Conservation (phyloP, 2,888 invertebrate genomes). For the Pheosia tremula region DNA sequence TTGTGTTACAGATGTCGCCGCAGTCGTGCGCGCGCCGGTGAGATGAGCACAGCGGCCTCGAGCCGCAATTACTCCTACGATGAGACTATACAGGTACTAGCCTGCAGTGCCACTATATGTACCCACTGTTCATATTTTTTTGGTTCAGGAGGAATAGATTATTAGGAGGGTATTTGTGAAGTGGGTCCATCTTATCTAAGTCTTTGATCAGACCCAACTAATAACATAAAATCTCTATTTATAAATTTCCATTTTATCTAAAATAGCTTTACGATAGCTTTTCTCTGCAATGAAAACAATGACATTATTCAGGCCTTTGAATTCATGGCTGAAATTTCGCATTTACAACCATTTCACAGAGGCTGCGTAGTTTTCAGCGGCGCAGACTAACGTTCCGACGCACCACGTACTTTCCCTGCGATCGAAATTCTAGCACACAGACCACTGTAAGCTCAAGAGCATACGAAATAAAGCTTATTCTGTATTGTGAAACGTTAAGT, state of each 20-base stretch:
- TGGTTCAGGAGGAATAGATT: too few species aligned
- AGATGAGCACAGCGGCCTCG: conserved; percentile 70
- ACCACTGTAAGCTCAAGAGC: conserved; percentile 37
- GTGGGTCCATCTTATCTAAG: too few species aligned
- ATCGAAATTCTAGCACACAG: conserved; percentile 50
- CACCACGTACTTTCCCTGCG: conserved; percentile 49
- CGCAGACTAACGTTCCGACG: conserved; percentile 46
- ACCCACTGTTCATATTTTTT: too few species aligned
- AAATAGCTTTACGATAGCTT: not conserved
- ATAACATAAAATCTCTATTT: too few species aligned
- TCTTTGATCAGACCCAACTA: too few species aligned
- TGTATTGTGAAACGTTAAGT: conserved; percentile 39
- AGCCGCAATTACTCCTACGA: conserved; percentile 75
- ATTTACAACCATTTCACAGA: conserved; percentile 58
- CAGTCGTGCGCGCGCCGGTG: conserved; percentile 65
- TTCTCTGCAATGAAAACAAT: conserved; percentile 23
- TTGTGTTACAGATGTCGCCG: conserved; percentile 66
- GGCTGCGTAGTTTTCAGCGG: conserved; percentile 54
- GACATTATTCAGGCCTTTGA: conserved; percentile 28
- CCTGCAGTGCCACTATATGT: not conserved
- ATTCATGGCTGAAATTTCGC: conserved; percentile 48
- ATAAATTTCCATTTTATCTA: not conserved
- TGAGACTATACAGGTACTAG: conserved; percentile 75
- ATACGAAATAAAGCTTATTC: conserved; percentile 53
- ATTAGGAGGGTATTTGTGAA: too few species aligned